Conservation (phyloP, 2,888 invertebrate species). For the Troides aeacus region DNA sequence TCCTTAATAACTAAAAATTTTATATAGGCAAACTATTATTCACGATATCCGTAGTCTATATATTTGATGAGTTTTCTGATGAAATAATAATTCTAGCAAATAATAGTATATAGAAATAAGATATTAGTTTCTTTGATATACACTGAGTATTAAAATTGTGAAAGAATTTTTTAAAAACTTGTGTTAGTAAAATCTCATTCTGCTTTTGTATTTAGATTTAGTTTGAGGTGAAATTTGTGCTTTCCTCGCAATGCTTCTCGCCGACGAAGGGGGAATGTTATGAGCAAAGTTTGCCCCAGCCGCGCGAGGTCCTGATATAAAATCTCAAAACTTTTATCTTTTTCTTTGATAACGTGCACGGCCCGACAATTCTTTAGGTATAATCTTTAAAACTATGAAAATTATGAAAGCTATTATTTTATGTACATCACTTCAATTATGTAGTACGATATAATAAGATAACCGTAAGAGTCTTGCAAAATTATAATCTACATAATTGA, state of each 20-base stretch:
- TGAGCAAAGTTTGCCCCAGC: slow-evolving; percentile 58
- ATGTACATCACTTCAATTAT: background rate
- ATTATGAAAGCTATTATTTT: slow-evolving; percentile 5
- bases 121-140: too few species aligned
- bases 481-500: slow-evolving; percentile 31
- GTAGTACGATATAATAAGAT: background rate
- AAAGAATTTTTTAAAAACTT: too few species aligned
- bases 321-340: slow-evolving; percentile 72
- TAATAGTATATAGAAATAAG: too few species aligned
- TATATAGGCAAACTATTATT: too few species aligned
- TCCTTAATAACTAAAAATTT: too few species aligned
- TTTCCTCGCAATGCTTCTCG: slow-evolving; percentile 24
- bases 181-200: too few species aligned
- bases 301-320: slow-evolving; percentile 59
- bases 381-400: background rate
- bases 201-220: slow-evolving; percentile 27
- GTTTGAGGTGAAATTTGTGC: slow-evolving; percentile 30
- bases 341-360: slow-evolving; percentile 61
- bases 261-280: slow-evolving; percentile 44
- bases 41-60: too few species aligned
- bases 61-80: too few species aligned
- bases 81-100: too few species aligned
- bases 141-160: too few species aligned
- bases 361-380: slow-evolving; percentile 32
- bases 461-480: slow-evolving; percentile 12